A percentile compares a stretch with the other conserved stretches of the same genome.
These are phyloP conservation scores for Anseranas semipalmata DNA, from an alignment of 2,113 vertebrate genomes.

Conservation along the genomic window DNA sequence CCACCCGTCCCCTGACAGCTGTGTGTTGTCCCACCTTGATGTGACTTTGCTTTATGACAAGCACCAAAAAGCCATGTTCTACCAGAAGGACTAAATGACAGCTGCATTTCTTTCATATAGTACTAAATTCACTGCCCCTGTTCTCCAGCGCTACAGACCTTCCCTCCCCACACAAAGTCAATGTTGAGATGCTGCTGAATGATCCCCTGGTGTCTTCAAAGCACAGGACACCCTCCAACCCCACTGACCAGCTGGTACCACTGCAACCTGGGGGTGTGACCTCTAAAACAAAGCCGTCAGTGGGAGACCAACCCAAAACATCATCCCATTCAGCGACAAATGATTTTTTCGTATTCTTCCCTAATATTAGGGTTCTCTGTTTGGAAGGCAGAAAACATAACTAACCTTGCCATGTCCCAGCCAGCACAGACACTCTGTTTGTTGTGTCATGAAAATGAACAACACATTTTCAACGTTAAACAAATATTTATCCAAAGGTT, in stretches of 20 bases:
- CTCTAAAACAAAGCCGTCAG: background rate
- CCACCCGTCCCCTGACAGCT: background rate
- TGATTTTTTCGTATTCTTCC: background rate
- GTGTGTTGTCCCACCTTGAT: background rate
- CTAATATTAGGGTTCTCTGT: background rate
- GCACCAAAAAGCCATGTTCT: background rate
- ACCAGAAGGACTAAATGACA: background rate
- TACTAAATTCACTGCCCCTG: background rate
- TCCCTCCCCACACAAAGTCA: background rate
- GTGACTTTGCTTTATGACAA: background rate
- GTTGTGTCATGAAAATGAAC: constrained; percentile 27
- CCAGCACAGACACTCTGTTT: constrained; percentile 25
- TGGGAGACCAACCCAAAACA: background rate
- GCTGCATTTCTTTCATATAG: background rate
- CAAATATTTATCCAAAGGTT: constrained; percentile 55
- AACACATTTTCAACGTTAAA: constrained; percentile 32
- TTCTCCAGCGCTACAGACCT: background rate
- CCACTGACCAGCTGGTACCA: background rate
- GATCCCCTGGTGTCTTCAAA: background rate
- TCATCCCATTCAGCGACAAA: background rate
- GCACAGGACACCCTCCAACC: background rate
- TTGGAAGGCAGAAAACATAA: background rate
- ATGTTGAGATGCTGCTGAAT: background rate
- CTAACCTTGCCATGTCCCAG: background rate
- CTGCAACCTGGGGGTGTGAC: background rate